phyloP scores from a whole-genome alignment of 2,113 vertebrate species.

The Brachyistius frenatus region DNA sequence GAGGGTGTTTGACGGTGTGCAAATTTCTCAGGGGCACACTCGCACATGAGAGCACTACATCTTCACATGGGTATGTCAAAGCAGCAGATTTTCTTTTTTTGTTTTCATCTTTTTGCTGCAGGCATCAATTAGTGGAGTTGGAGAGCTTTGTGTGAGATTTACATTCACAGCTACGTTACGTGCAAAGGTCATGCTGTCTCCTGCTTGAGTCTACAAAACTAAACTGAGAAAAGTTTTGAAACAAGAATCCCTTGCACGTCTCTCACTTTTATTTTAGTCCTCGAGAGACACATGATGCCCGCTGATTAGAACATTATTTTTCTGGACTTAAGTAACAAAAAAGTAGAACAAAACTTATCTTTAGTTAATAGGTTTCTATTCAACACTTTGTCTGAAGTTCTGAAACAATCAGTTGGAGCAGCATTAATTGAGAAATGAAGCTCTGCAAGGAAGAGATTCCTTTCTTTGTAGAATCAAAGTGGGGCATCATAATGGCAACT shows the following conservation, averaged over 20 bases:
- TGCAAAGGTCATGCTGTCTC: constrained; percentile 51
- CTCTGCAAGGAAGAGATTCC: constrained; percentile 11
- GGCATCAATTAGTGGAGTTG: constrained; percentile 74
- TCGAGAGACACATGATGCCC: constrained; percentile 31
- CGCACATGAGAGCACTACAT: constrained; percentile 40
- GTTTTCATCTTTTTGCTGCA: constrained; percentile 43
- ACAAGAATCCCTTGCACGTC: constrained; percentile 15
- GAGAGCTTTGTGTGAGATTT: constrained; percentile 61
- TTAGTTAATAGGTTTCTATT: constrained; percentile 41
- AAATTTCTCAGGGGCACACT: constrained; percentile 61
- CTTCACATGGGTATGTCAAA: constrained; percentile 39
- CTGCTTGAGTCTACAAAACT: constrained; percentile 40
- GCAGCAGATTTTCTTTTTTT: constrained; percentile 28
- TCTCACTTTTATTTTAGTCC: constrained; percentile 34
- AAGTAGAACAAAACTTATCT: constrained; percentile 39
- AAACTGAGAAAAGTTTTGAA: constrained; percentile 44
- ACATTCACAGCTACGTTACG: constrained; percentile 53
- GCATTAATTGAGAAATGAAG: constrained; percentile 24
- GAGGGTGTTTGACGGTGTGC: constrained; percentile 44
- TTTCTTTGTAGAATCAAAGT: constrained; percentile 42
- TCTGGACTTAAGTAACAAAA: constrained; percentile 23
- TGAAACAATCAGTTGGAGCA: constrained; percentile 40
- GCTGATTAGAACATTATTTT: constrained; percentile 30
- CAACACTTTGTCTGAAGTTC: constrained; percentile 39
- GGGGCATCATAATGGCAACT: constrained; percentile 37